phyloP scores from a whole-genome alignment of 2,113 vertebrate genomes.

The Calonectris borealis region DNA sequence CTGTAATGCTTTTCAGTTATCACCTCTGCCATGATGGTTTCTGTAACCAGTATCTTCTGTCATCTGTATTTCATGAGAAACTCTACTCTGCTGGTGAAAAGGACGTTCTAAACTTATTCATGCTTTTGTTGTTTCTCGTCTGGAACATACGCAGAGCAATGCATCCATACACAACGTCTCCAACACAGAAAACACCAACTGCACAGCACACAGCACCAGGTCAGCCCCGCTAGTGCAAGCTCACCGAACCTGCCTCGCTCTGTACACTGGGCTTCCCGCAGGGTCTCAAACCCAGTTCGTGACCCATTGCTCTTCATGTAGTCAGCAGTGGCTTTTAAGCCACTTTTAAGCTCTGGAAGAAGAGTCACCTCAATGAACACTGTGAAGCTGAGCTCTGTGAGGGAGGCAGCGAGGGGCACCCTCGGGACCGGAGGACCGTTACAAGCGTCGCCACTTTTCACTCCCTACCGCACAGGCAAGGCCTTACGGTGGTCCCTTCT shows the following conservation, averaged over 20 bases:
- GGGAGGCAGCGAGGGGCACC: background rate
- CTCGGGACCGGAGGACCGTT: fast-evolving
- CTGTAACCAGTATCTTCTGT: background rate
- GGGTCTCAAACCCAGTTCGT: background rate
- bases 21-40: background rate
- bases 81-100: background rate
- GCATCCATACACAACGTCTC: fast-evolving
- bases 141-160: background rate
- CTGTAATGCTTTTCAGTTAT: background rate
- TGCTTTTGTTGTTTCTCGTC: background rate
- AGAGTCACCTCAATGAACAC: background rate
- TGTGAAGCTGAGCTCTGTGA: background rate
- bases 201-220: fast-evolving
- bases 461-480: background rate
- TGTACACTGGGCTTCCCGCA: fast-evolving
- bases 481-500: background rate
- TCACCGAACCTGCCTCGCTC: background rate
- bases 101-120: background rate
- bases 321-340: background rate
- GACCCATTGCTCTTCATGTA: fast-evolving
- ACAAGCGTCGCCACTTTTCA: background rate
- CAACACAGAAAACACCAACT: background rate
- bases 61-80: background rate
- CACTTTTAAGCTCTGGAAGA: background rate
- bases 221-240: background rate